Evolutionary conservation across 53 echinoderm and acorn worm genomes (phyloP).

Genomic region (Glandiceps talaboti): DNA sequence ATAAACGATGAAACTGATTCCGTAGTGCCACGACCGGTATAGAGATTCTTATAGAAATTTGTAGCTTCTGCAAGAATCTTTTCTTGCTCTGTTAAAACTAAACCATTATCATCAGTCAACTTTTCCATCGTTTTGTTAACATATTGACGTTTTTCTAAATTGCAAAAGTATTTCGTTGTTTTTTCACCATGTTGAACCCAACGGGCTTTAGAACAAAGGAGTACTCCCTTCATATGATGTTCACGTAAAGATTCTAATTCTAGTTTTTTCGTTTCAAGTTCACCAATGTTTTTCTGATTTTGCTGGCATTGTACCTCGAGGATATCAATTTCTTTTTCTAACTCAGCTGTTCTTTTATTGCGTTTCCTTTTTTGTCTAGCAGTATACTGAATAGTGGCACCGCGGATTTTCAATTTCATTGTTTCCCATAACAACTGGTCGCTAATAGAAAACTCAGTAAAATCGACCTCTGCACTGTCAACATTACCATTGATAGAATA

Average conservation of each 20-base stretch:
- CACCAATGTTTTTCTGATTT: not conserved
- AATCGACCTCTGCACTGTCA: not conserved
- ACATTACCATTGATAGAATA: not conserved
- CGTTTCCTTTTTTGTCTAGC: not conserved
- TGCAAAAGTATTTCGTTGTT: slow-evolving; percentile 1
- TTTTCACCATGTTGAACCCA: slow-evolving; percentile 16
- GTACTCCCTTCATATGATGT: slow-evolving; percentile 1
- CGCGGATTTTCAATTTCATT: slow-evolving; percentile 1
- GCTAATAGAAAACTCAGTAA: slow-evolving; percentile 7
- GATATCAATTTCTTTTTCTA: not conserved
- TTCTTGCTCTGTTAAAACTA: not conserved
- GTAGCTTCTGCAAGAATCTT: not conserved
- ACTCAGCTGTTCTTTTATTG: not conserved
- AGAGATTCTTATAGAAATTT: not conserved
- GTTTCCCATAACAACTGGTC: slow-evolving; percentile 13
- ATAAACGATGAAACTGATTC: not conserved
- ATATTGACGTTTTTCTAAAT: not conserved
- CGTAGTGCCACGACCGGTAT: not conserved
- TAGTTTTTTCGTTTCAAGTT: not conserved
- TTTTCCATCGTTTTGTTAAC: not conserved
- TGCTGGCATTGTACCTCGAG: not conserved
- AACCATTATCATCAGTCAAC: not conserved
- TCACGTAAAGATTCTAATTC: not conserved
- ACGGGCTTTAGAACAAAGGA: slow-evolving; percentile 2
- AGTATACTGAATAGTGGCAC: slow-evolving; percentile 9